Conservation (phyloP, 1,140 invertebrate species). For the Drosophila bifasciata region DNA sequence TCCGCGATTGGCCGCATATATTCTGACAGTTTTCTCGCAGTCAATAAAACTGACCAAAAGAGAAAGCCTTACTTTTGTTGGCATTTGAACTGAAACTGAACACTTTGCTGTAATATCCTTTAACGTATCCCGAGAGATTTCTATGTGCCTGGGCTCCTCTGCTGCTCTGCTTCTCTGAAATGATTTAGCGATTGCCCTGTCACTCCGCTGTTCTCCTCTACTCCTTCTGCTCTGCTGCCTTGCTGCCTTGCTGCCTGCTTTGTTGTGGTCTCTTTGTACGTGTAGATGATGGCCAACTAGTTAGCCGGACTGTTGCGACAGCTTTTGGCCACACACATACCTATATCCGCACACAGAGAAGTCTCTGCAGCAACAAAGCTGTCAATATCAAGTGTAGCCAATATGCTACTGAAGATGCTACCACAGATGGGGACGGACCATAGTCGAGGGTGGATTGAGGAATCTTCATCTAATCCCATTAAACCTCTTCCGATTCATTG, state of each 20-base stretch:
- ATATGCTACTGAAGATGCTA: constrained; percentile 51
- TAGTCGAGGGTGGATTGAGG: constrained; percentile 19
- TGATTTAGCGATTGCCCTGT: constrained; percentile 68
- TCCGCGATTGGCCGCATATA: constrained; percentile 4
- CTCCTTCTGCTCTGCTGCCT: not conserved
- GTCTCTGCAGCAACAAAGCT: constrained; percentile 64
- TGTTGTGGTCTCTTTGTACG: constrained; percentile 52
- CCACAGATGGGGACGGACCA: constrained; percentile 26
- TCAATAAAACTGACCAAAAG: constrained; percentile 76
- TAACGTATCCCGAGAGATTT: constrained; percentile 55
- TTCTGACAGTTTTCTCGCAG: constrained; percentile 42
- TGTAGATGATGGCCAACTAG: constrained; percentile 60
- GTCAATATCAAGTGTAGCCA: constrained; percentile 74
- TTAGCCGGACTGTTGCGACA: constrained; percentile 60
- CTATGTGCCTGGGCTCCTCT: not conserved
- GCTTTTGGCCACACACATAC: constrained; percentile 34
- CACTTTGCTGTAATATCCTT: constrained; percentile 58
- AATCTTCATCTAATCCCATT: no score
- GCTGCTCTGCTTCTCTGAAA: constrained; percentile 17
- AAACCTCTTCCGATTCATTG: not conserved
- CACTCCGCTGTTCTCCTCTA: constrained; percentile 22
- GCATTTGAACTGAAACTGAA: constrained; percentile 39
- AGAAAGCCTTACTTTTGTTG: constrained; percentile 53
- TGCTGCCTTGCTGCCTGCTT: not conserved
- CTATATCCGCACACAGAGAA: constrained; percentile 4